Conservation (phyloP, 2,888 invertebrate species). For the Thymelicus sylvestris region DNA sequence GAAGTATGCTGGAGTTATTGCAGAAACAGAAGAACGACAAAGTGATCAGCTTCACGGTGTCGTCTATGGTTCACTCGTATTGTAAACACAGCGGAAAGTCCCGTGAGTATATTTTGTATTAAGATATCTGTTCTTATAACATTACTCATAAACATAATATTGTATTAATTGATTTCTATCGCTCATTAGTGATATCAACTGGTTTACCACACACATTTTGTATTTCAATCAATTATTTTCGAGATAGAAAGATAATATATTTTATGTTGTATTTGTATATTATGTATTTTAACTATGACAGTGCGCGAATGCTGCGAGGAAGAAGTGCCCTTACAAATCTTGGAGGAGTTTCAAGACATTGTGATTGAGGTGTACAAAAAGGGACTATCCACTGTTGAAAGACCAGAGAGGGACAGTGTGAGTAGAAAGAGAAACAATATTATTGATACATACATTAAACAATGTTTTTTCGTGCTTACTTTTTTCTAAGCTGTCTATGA, state of each 20-base stretch:
- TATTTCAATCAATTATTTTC: too few relatives aligned
- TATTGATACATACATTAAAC: too few relatives aligned
- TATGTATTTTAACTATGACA: constrained; percentile 42
- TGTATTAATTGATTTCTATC: too few relatives aligned
- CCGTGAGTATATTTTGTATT: constrained; percentile 56
- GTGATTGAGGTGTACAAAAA: constrained; percentile 59
- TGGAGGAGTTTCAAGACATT: constrained; percentile 68
- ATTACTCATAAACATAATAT: too few relatives aligned
- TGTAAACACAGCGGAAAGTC: constrained; percentile 75
- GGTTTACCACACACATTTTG: too few relatives aligned
- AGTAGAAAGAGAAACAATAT: constrained; percentile 41
- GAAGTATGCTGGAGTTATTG: constrained; percentile 73
- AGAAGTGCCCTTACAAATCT: constrained; percentile 63
- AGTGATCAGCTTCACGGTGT: constrained; percentile 76
- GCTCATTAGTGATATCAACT: too few relatives aligned
- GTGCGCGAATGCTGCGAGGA: constrained; percentile 78
- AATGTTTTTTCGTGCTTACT: too few relatives aligned
- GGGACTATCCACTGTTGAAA: constrained; percentile 58
- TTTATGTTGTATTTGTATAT: too few relatives aligned
- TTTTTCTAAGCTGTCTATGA: too few relatives aligned
- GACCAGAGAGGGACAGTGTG: constrained; percentile 67
- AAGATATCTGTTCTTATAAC: too few relatives aligned
- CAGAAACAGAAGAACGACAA: constrained; percentile 69
- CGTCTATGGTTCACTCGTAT: constrained; percentile 80
- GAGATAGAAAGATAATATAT: neutral